phyloP scores from a whole-genome alignment of 2,888 invertebrate genomes.

The Lasioglossum morio region DNA sequence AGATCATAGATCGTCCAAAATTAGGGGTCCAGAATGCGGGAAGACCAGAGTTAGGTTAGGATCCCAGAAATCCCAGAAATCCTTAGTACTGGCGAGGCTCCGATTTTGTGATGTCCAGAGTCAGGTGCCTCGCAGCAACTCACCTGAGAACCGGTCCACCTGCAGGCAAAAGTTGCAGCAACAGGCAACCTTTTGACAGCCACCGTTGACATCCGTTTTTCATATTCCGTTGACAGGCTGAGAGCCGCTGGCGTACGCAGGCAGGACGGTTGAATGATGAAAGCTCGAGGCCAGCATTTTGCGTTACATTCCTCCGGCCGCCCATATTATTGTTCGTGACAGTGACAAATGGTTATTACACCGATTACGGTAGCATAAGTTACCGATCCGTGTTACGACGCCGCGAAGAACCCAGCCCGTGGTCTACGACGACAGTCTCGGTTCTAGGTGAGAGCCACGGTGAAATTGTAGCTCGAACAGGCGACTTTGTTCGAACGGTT shows the following conservation, averaged over 20 bases:
- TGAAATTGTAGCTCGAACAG: not conserved
- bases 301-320: slow-evolving; percentile 32
- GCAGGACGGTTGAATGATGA: slow-evolving; percentile 37
- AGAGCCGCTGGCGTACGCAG: slow-evolving; percentile 25
- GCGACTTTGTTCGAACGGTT: not conserved
- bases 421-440: not conserved
- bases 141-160: not conserved
- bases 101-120: not conserved
- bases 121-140: not conserved
- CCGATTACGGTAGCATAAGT: slow-evolving; percentile 41
- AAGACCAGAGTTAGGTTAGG: no score
- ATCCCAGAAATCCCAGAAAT: no score
- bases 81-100: not conserved
- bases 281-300: slow-evolving; percentile 48
- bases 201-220: not conserved
- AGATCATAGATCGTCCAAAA: no score
- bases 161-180: not conserved
- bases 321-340: slow-evolving; percentile 51
- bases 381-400: slow-evolving; percentile 1
- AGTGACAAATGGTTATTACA: slow-evolving; percentile 57
- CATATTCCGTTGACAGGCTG: slow-evolving; percentile 5
- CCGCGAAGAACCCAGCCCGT: not conserved
- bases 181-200: not conserved
- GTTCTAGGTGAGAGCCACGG: not conserved
- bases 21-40: no score